phyloP scores from a whole-genome alignment of 2,797 vertebrate genomes.

The Anguilla megastoma region DNA sequence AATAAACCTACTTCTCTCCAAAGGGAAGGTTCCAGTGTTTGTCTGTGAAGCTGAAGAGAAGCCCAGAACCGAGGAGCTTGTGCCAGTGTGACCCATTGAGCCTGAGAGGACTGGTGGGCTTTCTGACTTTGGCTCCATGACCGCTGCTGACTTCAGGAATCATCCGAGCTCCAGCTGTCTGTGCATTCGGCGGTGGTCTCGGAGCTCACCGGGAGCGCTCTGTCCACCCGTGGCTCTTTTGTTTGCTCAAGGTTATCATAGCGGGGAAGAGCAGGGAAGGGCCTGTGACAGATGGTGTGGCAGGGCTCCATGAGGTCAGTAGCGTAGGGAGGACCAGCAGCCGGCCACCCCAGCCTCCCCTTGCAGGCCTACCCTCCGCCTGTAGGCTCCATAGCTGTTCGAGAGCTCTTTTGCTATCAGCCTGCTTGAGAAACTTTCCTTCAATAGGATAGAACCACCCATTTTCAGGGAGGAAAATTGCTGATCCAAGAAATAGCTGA shows the following conservation, averaged over 20 bases:
- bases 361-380: neutral
- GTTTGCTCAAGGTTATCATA: constrained; percentile 19
- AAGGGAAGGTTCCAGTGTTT: neutral
- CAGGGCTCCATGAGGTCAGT: neutral
- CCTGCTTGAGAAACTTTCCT: neutral
- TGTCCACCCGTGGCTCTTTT: neutral
- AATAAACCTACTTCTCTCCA: neutral
- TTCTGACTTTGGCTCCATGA: neutral
- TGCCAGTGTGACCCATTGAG: neutral
- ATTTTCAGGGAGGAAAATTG: neutral
- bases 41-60: neutral
- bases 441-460: neutral
- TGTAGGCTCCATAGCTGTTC: neutral
- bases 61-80: neutral
- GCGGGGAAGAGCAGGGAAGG: neutral
- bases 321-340: neutral
- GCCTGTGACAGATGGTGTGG: constrained; percentile 2
- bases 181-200: neutral
- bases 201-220: neutral
- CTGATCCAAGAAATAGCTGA: neutral
- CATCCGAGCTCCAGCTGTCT: neutral
- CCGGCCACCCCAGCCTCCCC: neutral
- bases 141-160: neutral
- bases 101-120: neutral
- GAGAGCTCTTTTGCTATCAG: neutral